Evolutionary conservation across 2,888 invertebrate species (phyloP), one percentile per base, ranked within the genome.

Genomic region (Plebejus argus): DNA sequence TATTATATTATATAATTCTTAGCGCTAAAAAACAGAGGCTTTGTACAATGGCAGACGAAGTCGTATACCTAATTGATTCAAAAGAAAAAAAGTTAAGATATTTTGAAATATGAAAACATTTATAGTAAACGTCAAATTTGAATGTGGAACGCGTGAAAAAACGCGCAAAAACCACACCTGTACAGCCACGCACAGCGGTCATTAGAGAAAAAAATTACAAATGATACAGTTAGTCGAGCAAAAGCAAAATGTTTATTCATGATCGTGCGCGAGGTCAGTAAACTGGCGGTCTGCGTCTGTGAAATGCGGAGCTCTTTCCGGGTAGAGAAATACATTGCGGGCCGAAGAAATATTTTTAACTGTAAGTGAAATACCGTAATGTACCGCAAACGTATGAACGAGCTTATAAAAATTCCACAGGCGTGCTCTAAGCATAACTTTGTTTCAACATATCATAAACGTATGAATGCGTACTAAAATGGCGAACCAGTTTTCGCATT

Each of bases 361-460:
- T 90, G 89, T 89, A 89, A 84, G 85, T 86, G 86, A 87, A 90
- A 90, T 89, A 86, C 87, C 82, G 84, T 88, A 90, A 89, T 89
- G 86, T 86, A 85, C 85, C 85, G 86, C 87, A 87, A 84, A 90
- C 88, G 84, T 88, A 86, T 85, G 83, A 39, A 18, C 35, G 53
- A 53, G 72, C 45, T 72, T 72, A 45, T 66, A 66, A 66, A 66
- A 66, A 66, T 66, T 66, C 66, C 66, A 66, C 66, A 66, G 66
- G 66, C 66, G 66, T 66, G 66, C 66, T 66, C 28, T 66, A 66
- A 66, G 66, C 66, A 66, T 66, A 66, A 66, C 66, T 66, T 33
- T 66, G 66, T 66, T 66, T 66, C 66, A 66, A 66, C 66, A 66
- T 66, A 66, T 66, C 66, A 66, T 66, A 66, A 66, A 33, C 66